Percentiles rank a stretch among this genome's conserved stretches.
Conservation (phyloP, 2,113 vertebrate species). For the Rhineura floridana region DNA sequence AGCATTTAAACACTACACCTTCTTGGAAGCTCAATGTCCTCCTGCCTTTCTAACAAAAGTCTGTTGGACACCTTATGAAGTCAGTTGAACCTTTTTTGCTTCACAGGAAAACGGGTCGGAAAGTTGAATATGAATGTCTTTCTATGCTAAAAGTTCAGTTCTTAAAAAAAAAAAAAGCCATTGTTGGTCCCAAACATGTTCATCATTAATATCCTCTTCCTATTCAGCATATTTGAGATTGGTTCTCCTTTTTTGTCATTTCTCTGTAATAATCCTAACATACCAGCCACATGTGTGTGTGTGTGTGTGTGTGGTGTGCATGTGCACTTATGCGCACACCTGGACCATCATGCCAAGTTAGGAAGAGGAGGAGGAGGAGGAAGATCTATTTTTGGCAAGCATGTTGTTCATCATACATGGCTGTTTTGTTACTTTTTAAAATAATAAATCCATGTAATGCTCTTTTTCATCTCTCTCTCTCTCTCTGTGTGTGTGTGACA, state of each 20-base stretch:
- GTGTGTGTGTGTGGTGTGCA: too few relatives aligned
- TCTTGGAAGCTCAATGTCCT: background rate
- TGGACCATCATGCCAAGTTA: background rate
- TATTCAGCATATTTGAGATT: too few relatives aligned
- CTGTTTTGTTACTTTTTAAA: background rate
- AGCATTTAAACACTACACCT: background rate
- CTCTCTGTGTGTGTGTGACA: too few relatives aligned
- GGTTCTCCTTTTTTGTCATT: too few relatives aligned
- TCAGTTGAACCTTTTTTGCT: constrained; percentile 23
- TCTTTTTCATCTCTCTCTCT: background rate
- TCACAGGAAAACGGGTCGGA: background rate
- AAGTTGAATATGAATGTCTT: background rate
- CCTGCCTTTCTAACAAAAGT: background rate
- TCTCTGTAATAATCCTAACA: background rate
- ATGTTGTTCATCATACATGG: background rate
- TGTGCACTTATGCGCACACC: background rate
- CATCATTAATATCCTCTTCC: too few relatives aligned
- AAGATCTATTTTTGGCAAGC: background rate
- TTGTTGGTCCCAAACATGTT: constrained; percentile 13
- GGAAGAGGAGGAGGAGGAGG: background rate
- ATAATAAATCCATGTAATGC: background rate
- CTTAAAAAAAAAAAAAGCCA: constrained; percentile 9
- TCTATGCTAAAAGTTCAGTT: background rate
- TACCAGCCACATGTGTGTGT: too few relatives aligned
- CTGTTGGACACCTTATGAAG: background rate